phyloP scores from a whole-genome alignment of 1,140 invertebrate species.

The Bilobella aurantiaca region DNA sequence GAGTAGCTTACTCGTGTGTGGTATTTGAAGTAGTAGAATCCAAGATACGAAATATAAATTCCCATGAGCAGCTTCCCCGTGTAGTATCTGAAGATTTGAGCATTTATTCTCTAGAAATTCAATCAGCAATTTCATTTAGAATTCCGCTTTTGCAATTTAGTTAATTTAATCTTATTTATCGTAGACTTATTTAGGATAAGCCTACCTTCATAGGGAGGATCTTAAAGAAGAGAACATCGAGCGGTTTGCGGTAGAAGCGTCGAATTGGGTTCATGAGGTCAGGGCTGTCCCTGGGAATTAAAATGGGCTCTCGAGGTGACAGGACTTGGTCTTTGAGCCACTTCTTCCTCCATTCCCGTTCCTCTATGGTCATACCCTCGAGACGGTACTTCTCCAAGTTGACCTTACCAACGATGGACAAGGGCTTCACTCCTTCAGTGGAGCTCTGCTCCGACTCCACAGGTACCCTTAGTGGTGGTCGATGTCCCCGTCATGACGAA shows the following conservation, averaged over 20 bases:
- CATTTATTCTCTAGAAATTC: too few species aligned
- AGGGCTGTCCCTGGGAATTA: constrained; percentile 54
- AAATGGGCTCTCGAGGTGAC: constrained; percentile 56
- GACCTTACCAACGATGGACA: constrained; percentile 62
- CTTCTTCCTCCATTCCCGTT: constrained; percentile 67
- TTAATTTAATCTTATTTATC: too few species aligned
- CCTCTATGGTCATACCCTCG: constrained; percentile 68
- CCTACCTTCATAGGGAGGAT: constrained; percentile 54
- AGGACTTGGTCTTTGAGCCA: constrained; percentile 73
- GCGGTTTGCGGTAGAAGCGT: constrained; percentile 58
- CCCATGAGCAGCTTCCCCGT: constrained; percentile 52
- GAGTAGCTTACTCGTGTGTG: constrained; percentile 54
- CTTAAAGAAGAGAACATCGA: constrained; percentile 48
- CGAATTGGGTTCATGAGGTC: constrained; percentile 65
- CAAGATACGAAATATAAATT: constrained; percentile 43
- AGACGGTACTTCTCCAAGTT: constrained; percentile 61
- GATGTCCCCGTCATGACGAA: background rate
- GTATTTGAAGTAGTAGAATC: constrained; percentile 67
- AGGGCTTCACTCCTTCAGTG: constrained; percentile 54
- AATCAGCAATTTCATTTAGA: too few species aligned
- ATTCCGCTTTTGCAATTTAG: too few species aligned
- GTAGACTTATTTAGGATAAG: too few species aligned
- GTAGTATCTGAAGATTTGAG: constrained; percentile 49
- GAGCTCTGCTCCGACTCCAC: constrained; percentile 18
- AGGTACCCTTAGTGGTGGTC: background rate